Conservation (phyloP, 2,888 invertebrate species). For the Ichneumoninae sp. region DNA sequence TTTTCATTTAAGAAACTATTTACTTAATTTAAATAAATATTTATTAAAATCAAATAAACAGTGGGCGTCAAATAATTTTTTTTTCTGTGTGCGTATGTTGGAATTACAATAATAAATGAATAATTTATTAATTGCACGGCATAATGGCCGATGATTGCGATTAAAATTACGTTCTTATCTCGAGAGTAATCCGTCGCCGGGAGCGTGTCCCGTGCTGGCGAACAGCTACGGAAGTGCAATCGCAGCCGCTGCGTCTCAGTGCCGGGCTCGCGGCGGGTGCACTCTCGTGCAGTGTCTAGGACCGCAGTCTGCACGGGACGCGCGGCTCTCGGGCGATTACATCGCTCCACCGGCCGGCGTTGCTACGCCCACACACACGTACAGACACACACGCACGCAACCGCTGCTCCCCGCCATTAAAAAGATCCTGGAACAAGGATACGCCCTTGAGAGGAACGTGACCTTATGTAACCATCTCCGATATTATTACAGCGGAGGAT, state of each 20-base stretch:
- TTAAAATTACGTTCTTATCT: slow-evolving; percentile 22
- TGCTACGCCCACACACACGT: slow-evolving; percentile 35
- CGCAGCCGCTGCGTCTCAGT: slow-evolving; percentile 4
- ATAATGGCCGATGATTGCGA: not conserved
- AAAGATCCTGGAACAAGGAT: slow-evolving; percentile 21
- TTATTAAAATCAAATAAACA: too few relatives aligned
- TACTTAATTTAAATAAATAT: too few relatives aligned
- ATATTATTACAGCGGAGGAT: not conserved
- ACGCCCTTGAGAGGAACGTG: slow-evolving; percentile 28
- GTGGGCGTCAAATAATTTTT: too few relatives aligned
- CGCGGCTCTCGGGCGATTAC: slow-evolving; percentile 6
- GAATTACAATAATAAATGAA: not conserved
- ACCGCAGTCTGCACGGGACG: slow-evolving; percentile 22
- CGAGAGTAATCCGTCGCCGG: slow-evolving; percentile 19
- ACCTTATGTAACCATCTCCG: not conserved
- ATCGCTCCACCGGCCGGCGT: slow-evolving; percentile 44
- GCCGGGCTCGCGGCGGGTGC: slow-evolving; percentile 38
- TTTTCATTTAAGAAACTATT: too few relatives aligned
- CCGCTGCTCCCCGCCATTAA: not conserved
- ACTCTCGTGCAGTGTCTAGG: slow-evolving; percentile 15
- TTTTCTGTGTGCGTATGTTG: not conserved
- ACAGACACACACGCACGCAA: not conserved
- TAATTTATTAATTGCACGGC: not conserved
- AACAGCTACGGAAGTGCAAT: slow-evolving; percentile 34
- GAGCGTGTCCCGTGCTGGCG: slow-evolving; percentile 25